Base-by-base conservation (phyloP, 2,113 vertebrate species). In the Serinus canaria region DNA sequence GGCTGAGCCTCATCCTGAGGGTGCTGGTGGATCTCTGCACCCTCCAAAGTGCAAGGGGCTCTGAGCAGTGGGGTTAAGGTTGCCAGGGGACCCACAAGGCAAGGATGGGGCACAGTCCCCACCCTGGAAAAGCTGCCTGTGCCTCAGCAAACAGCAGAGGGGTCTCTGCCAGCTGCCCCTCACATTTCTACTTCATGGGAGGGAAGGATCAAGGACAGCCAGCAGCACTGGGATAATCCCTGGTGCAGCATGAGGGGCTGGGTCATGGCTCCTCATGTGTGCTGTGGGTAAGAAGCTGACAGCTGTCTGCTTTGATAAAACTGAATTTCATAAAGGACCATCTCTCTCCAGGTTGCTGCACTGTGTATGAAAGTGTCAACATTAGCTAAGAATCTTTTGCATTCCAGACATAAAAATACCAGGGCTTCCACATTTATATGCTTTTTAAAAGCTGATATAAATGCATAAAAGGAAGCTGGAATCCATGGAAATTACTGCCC, bases 271-370 rank as follows among this genome's bases (percentile, higher is more conserved):
- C 17, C 87, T 97, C 82, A 89, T 87, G 49, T 66, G 44, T 73
- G 63, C 68, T 78, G 50, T 1, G 64, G 74, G 77, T 79, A 89
- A 89, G 93, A 91, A 95, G 82, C 44, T 97, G 96, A 96, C 96
- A 97, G 93, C 96, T 97, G 95, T 95, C 96, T 82, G 58, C 79
- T 92, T 90, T 89, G 85, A 97, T 96, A 96, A 97, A 97, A 77
- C 59, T 92, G 84, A 83, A 78, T 92, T 96, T 94, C 74, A 60
- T 60, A 72, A 68, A 83, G 76, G n/a, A 94, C 59, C 47, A 46
- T 94, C 83, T 79, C 95, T 83, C 73, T 94, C 53, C 62, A 94
- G 79, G 88, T 95, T 96, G 58, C 25, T 78, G 53, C 55, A 25
- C 93, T 87, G 68, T 77, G 18, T 47, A 43, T 15, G 8, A 37